Evolutionary conservation across 1,140 invertebrate species (phyloP).

Genomic region (Platyscapa corneri): DNA sequence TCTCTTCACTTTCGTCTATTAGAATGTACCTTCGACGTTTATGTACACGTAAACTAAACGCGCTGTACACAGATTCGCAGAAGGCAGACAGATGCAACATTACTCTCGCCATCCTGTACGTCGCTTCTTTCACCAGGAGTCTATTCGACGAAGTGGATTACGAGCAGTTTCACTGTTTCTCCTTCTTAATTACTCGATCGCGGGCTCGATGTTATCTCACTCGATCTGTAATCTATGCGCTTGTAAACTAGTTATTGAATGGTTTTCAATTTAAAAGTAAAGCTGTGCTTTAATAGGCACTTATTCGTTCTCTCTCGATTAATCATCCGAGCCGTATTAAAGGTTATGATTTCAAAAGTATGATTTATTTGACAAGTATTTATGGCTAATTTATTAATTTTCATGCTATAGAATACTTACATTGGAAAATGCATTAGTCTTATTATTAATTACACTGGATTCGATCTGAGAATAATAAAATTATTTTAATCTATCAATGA

Average conservation of each 20-base stretch:
- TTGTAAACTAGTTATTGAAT: constrained; percentile 16
- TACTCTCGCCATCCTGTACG: neutral
- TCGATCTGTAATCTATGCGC: neutral
- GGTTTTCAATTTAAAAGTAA: neutral
- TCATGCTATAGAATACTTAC: too few species aligned
- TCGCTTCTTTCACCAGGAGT: neutral
- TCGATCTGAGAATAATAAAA: too few species aligned
- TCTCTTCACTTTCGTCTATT: constrained; percentile 18
- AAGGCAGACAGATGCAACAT: neutral
- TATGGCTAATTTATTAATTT: too few species aligned
- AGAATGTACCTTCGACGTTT: constrained; percentile 15
- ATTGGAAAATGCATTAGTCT: too few species aligned
- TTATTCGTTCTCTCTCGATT: neutral
- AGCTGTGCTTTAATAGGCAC: neutral
- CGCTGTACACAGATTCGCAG: neutral
- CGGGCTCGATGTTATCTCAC: neutral
- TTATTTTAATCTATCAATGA: too few species aligned
- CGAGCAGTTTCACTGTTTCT: constrained; percentile 2
- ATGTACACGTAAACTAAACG: neutral
- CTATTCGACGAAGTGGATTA: neutral
- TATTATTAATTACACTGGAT: too few species aligned
- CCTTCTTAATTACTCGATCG: constrained; percentile 1
- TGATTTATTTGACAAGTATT: neutral
- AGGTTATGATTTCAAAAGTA: neutral
- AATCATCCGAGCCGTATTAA: neutral